These are phyloP conservation scores for Nibea coibor DNA, from an alignment of 2,113 vertebrate species.

Conservation along the genomic window DNA sequence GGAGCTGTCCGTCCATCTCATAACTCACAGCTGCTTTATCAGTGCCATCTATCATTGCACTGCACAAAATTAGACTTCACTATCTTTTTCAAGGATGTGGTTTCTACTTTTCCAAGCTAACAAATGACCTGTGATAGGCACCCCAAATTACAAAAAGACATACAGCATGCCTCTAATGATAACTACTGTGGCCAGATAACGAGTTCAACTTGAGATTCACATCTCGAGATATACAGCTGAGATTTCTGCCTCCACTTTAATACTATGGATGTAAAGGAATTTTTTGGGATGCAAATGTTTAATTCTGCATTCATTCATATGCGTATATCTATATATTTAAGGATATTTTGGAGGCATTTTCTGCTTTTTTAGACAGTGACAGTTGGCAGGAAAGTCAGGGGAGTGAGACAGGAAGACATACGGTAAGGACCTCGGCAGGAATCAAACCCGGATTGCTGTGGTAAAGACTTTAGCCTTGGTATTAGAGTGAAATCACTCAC, in stretches of 20 bases:
- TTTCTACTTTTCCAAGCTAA: constrained; percentile 11
- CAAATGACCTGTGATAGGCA: not conserved
- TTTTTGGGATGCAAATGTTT: constrained; percentile 5
- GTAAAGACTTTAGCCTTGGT: too few relatives aligned
- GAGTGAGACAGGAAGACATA: too few relatives aligned
- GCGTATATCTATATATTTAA: not conserved
- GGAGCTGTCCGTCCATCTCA: constrained; percentile 42
- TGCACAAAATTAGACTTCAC: constrained; percentile 44
- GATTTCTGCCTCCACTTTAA: not conserved
- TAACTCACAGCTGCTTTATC: constrained; percentile 64
- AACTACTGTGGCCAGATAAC: not conserved
- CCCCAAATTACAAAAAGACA: constrained; percentile 9
- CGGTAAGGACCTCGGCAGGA: too few relatives aligned
- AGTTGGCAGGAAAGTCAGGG: too few relatives aligned
- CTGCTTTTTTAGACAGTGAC: too few relatives aligned
- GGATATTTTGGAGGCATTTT: too few relatives aligned
- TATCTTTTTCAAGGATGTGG: constrained; percentile 28
- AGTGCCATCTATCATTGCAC: constrained; percentile 55
- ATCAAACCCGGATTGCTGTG: too few relatives aligned
- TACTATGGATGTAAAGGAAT: not conserved
- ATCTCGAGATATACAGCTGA: not conserved
- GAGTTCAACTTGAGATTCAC: not conserved
- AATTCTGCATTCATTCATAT: not conserved
- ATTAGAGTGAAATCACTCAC: not conserved
- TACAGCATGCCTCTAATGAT: not conserved